Evolutionary conservation across 2,113 vertebrate species (phyloP).

Genomic region (Corynorhinus townsendii): DNA sequence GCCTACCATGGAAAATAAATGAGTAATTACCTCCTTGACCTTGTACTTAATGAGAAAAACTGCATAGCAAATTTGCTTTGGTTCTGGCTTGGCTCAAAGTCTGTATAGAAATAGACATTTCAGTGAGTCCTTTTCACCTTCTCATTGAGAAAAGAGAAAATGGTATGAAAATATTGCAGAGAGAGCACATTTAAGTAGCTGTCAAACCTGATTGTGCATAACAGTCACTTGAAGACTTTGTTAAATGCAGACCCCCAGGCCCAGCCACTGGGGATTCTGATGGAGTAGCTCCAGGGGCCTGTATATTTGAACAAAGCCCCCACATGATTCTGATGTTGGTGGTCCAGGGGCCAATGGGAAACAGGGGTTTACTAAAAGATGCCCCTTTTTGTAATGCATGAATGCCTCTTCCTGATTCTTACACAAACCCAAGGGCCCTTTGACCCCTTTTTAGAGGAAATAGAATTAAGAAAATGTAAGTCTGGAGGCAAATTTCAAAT

Average conservation of each 20-base stretch:
- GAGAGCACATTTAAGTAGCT: not conserved
- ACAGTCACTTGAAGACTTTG: not conserved
- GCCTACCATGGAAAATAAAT: constrained; percentile 24
- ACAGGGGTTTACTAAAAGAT: not conserved
- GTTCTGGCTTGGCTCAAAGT: constrained; percentile 45
- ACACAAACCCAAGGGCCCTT: not conserved
- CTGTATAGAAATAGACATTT: not conserved
- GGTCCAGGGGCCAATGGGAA: not conserved
- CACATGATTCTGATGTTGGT: not conserved
- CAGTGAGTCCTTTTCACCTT: constrained; percentile 4
- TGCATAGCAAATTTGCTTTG: constrained; percentile 61
- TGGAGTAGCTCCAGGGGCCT: not conserved
- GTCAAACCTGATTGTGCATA: not conserved
- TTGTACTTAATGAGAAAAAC: constrained; percentile 59
- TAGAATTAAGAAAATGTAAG: constrained; percentile 25
- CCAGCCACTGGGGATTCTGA: not conserved
- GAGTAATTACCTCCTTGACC: constrained; percentile 54
- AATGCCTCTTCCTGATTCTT: not conserved
- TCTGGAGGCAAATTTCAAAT: constrained; percentile 11
- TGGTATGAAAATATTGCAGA: not conserved
- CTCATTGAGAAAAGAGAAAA: constrained; percentile 1
- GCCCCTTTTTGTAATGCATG: not conserved
- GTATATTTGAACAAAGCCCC: not conserved
- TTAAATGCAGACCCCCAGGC: not conserved
- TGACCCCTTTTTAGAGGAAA: not conserved